A percentile compares a stretch with the other conserved stretches of the same genome.
Evolutionary conservation across 2,797 vertebrate species (phyloP).

Genomic region (Aphelocoma californica): DNA sequence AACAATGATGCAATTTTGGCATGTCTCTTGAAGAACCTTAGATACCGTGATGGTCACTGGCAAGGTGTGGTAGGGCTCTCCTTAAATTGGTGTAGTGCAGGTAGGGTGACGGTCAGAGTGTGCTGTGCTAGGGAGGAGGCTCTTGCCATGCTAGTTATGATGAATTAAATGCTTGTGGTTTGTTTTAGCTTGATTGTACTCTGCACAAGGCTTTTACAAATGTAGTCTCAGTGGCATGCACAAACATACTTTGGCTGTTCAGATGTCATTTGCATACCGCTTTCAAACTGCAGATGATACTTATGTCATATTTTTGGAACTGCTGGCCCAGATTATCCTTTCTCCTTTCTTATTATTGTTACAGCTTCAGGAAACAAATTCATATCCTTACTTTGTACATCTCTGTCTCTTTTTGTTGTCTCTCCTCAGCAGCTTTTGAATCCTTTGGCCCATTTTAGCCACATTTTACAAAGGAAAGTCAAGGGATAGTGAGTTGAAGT

Average conservation of each 20-base stretch:
- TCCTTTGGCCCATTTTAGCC: not conserved
- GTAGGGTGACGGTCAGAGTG: not conserved
- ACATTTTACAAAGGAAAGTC: not conserved
- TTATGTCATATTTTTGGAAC: not conserved
- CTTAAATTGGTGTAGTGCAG: rapidly evolving
- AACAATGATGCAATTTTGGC: not conserved
- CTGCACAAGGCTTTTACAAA: not conserved
- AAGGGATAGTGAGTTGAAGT: not conserved
- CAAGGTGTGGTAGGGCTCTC: not conserved
- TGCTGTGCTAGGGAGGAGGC: not conserved
- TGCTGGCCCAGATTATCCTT: not conserved
- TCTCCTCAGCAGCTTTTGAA: not conserved
- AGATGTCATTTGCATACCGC: not conserved
- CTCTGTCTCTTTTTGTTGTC: not conserved
- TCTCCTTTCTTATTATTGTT: not conserved
- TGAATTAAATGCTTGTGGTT: not conserved
- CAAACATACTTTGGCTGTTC: not conserved
- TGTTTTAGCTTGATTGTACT: not conserved
- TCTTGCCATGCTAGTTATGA: not conserved
- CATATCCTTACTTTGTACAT: not conserved
- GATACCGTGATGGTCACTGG: not conserved
- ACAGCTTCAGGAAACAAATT: not conserved
- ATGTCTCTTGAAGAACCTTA: not conserved
- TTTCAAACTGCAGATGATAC: not conserved
- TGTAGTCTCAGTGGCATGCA: not conserved